Conservation (phyloP, 2,797 vertebrate species). For the Acipenser transmontanus region DNA sequence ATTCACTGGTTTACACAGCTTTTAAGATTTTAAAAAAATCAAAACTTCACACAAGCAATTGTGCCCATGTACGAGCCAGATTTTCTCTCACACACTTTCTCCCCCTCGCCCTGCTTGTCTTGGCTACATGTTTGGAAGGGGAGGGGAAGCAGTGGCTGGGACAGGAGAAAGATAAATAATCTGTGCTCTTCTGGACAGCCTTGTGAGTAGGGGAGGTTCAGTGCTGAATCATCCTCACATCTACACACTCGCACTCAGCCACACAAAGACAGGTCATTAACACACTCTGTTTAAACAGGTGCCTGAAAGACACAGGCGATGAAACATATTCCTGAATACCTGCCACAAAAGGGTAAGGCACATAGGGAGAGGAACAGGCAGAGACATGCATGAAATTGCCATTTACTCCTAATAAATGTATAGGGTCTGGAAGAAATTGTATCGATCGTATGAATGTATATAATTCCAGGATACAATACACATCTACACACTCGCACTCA, state of each 20-base stretch:
- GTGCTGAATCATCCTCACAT: constrained; percentile 13
- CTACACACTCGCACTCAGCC: constrained; percentile 5
- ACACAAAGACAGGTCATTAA: constrained; percentile 44
- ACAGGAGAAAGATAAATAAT: constrained; percentile 26
- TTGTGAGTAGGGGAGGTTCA: background rate
- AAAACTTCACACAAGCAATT: constrained; percentile 20
- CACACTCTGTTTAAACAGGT: constrained; percentile 62
- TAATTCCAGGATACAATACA: background rate
- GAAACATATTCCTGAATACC: constrained; percentile 36
- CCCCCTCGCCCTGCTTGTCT: constrained; percentile 33
- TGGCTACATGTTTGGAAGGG: constrained; percentile 27
- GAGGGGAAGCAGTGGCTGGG: constrained; percentile 22
- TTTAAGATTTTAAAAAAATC: constrained; percentile 21
- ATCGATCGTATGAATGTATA: no score
- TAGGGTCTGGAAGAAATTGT: no score
- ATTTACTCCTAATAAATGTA: no score
- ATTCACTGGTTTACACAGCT: constrained; percentile 26
- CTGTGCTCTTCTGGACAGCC: constrained; percentile 7
- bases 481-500: constrained; percentile 7
- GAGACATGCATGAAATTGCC: no score
- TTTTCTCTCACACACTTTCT: constrained; percentile 19
- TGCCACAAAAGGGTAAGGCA: background rate
- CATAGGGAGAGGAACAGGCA: background rate
- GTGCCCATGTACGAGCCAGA: constrained; percentile 7
- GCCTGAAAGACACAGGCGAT: constrained; percentile 41